Percentiles rank a stretch among this genome's conserved stretches.
phyloP scores from a whole-genome alignment of 2,797 vertebrate species.

The Erethizon dorsatum region DNA sequence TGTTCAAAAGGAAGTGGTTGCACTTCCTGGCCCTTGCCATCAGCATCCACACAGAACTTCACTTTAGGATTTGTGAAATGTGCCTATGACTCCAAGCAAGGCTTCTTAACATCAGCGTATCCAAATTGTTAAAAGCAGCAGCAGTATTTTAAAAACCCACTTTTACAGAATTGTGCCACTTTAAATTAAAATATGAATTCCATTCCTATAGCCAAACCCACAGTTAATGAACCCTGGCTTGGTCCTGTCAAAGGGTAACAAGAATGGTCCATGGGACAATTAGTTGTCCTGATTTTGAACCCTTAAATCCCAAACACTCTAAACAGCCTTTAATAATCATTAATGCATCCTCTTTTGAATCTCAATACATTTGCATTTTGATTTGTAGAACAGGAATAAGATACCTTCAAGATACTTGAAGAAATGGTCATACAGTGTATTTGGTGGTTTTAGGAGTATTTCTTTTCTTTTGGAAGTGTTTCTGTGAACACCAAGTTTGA shows the following conservation, averaged over 20 bases:
- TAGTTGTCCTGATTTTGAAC: slow-evolving; percentile 47
- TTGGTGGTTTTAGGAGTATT: slow-evolving; percentile 17
- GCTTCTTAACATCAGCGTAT: slow-evolving; percentile 1
- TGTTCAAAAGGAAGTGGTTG: slow-evolving; percentile 52
- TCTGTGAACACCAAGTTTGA: slow-evolving; percentile 23
- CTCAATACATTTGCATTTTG: slow-evolving; percentile 13
- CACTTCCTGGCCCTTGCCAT: slow-evolving; percentile 8
- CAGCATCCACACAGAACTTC: not conserved
- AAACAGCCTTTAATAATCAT: slow-evolving; percentile 31
- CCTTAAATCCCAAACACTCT: slow-evolving; percentile 20
- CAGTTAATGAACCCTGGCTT: slow-evolving; percentile 22
- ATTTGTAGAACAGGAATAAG: slow-evolving; percentile 35
- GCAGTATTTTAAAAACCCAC: slow-evolving; percentile 26
- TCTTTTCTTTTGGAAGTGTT: not conserved
- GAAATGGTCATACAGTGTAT: not conserved
- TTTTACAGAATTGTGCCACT: slow-evolving; percentile 11
- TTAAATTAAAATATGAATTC: slow-evolving; percentile 48
- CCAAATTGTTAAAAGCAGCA: slow-evolving; percentile 46
- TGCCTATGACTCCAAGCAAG: not conserved
- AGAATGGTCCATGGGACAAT: not conserved
- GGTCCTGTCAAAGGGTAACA: slow-evolving; percentile 13
- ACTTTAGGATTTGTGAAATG: not conserved
- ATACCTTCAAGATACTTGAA: not conserved
- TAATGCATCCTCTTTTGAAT: not conserved
- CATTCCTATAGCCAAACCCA: not conserved